Evolutionary conservation across 2,113 vertebrate genomes (phyloP), one percentile per base, ranked within the genome.

Genomic region (Saimiri boliviensis): DNA sequence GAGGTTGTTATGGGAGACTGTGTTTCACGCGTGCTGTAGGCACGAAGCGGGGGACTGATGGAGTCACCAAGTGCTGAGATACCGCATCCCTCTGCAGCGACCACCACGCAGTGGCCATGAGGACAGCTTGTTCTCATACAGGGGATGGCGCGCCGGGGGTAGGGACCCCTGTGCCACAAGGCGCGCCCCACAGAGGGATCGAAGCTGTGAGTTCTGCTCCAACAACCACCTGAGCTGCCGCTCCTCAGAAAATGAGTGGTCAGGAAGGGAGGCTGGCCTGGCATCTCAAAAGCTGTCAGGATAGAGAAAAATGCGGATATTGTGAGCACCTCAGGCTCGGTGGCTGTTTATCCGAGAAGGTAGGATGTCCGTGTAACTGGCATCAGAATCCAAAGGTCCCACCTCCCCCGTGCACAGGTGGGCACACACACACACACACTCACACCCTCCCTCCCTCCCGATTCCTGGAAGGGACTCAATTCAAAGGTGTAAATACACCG

Each of bases 1-100:
- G 40, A 71, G 32, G 52, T 2, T 5, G 0, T 3, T 40, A 19
- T 1, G 9, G 23, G 1, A 4, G 37, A 10, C 21, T 0, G 0
- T 4, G 6, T n/a, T 47, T 10, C 37, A 12, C 19, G 66, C 2
- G 0, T 21, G n/a, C 54, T 10, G 0, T 3, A 0, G 3, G 8
- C 14, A 12, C 21, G 5, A n/a, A 32, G 76, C 10, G 0, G 0
- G 6, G 1, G 56, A 16, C 13, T n/a, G 10, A 23, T 3, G 25
- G 23, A 21, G 3, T 9, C 1, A 58, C 54, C 19, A 3, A 4
- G 27, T 3, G 27, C 6, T 4, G 0, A 2, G 10, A n/a, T 10
- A 8, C 56, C 52, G 7, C 0, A 0, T 40, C 66, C 47, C 54
- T 40, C 23, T 1, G 1, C 82, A 7, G 12, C 3, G 17, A 14